Conservation (phyloP, 2,113 vertebrate genomes). For the Eurystomus gularis region DNA sequence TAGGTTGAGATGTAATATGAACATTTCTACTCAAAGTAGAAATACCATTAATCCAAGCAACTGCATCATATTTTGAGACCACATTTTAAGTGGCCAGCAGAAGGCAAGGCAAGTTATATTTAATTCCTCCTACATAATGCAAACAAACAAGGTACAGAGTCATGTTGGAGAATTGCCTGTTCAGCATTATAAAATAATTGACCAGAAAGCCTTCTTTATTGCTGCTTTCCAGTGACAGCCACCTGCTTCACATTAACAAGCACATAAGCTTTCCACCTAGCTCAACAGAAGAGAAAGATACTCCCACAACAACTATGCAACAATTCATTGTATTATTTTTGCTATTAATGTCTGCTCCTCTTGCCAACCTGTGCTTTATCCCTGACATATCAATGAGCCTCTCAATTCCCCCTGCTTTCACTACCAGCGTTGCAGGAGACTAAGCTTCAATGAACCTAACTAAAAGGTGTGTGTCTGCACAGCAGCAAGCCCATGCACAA, state of each 20-base stretch:
- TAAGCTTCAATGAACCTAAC: neutral
- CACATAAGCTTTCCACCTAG: neutral
- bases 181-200: constrained; percentile 1
- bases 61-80: neutral
- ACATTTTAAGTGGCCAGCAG: neutral
- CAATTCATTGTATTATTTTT: neutral
- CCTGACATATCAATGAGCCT: neutral
- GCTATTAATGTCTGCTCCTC: neutral
- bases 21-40: neutral
- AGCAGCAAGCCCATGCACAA: neutral
- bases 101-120: neutral
- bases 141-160: neutral
- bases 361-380: neutral
- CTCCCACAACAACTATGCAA: neutral
- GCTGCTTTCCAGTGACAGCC: neutral
- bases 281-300: neutral
- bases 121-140: neutral
- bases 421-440: neutral
- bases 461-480: neutral
- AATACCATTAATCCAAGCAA: neutral
- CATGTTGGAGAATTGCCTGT: neutral
- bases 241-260: neutral
- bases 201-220: neutral
- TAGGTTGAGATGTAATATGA: neutral
- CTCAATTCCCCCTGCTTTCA: neutral